A percentile compares a stretch with the other conserved stretches of the same genome.
Conservation (phyloP, 2,113 vertebrate species). For the Hippopotamus amphibius region DNA sequence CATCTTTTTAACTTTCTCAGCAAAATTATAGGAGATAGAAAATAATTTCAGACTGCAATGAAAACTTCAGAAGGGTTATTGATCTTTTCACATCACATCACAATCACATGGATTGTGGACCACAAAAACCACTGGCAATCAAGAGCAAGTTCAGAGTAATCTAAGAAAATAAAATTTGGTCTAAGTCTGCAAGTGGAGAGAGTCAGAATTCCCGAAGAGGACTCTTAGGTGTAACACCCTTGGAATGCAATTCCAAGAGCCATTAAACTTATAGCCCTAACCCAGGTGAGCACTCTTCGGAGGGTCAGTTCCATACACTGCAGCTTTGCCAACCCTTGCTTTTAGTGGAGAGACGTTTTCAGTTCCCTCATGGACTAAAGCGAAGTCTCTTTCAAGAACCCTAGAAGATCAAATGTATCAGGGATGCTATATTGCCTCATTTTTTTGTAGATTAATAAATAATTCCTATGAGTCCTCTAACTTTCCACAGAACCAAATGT, state of each 20-base stretch:
- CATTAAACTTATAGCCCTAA: neutral
- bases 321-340: neutral
- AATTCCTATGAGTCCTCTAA: neutral
- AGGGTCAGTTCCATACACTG: neutral
- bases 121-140: neutral
- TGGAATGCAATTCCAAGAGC: neutral
- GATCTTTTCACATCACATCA: slow-evolving; percentile 37
- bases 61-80: slow-evolving; percentile 23
- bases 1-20: neutral
- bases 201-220: neutral
- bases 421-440: neutral
- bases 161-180: neutral
- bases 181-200: neutral
- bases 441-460: neutral
- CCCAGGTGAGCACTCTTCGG: neutral
- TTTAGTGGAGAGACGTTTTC: neutral
- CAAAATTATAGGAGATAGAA: neutral
- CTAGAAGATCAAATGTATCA: neutral
- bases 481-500: neutral
- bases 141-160: slow-evolving; percentile 17
- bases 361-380: neutral
- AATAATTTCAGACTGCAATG: slow-evolving; percentile 43
- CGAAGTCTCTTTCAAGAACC: neutral
- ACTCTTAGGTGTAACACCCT: neutral
- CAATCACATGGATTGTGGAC: neutral